Percentiles rank a stretch among this genome's conserved stretches.
Evolutionary conservation across 2,113 vertebrate species (phyloP).

Genomic region (Lanius ludovicianus): DNA sequence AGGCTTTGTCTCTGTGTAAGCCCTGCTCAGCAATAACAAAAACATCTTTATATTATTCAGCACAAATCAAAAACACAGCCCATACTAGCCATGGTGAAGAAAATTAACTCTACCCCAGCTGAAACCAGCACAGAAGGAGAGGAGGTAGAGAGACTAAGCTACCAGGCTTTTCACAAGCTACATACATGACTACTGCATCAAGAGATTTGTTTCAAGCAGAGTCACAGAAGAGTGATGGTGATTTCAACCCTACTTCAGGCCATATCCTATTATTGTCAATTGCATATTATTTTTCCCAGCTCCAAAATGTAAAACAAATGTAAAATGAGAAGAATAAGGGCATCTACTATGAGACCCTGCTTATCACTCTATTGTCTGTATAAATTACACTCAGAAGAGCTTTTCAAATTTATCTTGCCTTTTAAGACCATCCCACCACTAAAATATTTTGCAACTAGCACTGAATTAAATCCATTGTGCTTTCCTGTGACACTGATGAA

Average conservation of each 20-base stretch:
- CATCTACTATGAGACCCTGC: constrained; percentile 24
- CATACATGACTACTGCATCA: background rate
- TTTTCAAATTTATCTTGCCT: constrained; percentile 57
- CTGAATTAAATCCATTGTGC: constrained; percentile 70
- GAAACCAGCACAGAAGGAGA: background rate
- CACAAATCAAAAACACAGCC: background rate
- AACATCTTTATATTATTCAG: background rate
- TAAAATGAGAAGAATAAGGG: constrained; percentile 24
- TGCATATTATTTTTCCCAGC: constrained; percentile 4
- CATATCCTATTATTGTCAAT: background rate
- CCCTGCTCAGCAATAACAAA: background rate
- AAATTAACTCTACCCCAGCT: background rate
- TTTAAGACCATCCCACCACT: constrained; percentile 56
- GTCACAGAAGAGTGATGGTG: background rate
- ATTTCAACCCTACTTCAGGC: background rate
- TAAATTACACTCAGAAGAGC: constrained; percentile 47
- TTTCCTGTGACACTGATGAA: constrained; percentile 74
- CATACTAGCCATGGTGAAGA: background rate
- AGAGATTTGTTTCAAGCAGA: background rate
- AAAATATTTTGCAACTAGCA: constrained; percentile 65
- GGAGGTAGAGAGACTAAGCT: background rate
- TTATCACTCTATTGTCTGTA: background rate
- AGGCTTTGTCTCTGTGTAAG: background rate
- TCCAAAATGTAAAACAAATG: constrained; percentile 40
- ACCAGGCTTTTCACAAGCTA: background rate